phyloP scores from a whole-genome alignment of 2,888 invertebrate genomes.

The Pyrrhia umbra region DNA sequence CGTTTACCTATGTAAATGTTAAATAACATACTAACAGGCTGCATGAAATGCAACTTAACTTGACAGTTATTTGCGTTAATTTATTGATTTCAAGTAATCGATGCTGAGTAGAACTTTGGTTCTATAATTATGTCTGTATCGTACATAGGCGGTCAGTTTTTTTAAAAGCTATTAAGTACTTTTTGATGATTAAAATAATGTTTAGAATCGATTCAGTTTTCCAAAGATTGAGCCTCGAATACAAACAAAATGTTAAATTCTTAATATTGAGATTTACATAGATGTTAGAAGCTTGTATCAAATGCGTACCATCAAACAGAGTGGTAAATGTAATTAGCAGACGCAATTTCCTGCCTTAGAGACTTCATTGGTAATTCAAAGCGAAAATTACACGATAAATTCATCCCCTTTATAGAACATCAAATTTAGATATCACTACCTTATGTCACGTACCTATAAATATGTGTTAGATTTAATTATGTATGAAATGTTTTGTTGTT shows the following conservation, averaged over 20 bases:
- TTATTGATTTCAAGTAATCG: background rate
- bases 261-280: no score
- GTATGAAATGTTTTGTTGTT: background rate
- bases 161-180: no score
- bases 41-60: background rate
- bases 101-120: background rate
- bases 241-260: no score
- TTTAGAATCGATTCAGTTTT: background rate
- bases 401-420: background rate
- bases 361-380: slow-evolving; percentile 1
- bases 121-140: no score
- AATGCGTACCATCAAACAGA: slow-evolving; percentile 1
- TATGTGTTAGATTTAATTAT: background rate
- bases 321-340: slow-evolving; percentile 12
- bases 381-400: background rate
- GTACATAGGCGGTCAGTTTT: no score
- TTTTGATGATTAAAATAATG: background rate
- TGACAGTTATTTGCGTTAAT: background rate
- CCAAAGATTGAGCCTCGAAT: no score
- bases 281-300: no score
- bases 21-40: background rate
- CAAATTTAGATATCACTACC: background rate
- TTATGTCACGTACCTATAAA: background rate
- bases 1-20: background rate
- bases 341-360: slow-evolving; percentile 11